Evolutionary conservation across 2,888 invertebrate species (phyloP).

Genomic region (Philopedon plagiatum): DNA sequence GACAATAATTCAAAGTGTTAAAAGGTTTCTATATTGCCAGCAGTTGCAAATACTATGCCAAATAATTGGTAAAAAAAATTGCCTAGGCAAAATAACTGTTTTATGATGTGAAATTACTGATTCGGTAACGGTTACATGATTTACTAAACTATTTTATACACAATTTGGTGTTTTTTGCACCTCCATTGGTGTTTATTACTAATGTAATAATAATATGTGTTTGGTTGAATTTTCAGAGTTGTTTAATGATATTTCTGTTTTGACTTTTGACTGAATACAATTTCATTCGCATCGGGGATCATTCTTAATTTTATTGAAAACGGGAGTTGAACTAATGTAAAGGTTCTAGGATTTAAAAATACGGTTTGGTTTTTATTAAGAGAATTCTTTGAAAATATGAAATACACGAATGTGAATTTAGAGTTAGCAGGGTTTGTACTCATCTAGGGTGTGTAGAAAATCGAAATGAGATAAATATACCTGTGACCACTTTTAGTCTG

Average conservation of each 20-base stretch:
- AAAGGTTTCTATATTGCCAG: not conserved
- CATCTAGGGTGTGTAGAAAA: not conserved
- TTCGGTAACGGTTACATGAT: conserved; percentile 17
- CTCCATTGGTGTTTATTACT: conserved; percentile 3
- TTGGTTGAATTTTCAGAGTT: conserved; percentile 36
- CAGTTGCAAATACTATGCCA: not conserved
- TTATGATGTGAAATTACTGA: conserved; percentile 24
- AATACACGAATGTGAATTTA: not conserved
- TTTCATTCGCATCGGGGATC: not conserved
- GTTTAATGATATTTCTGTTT: conserved; percentile 23
- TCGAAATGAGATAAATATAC: too few species aligned
- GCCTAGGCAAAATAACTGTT: not conserved
- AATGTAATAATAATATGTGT: conserved; percentile 24
- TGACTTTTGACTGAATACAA: conserved; percentile 36
- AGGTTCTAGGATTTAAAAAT: not conserved
- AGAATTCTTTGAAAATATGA: not conserved
- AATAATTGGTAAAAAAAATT: not conserved
- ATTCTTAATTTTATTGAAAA: too few species aligned
- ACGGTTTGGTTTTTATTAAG: not conserved
- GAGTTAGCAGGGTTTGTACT: conserved; percentile 18
- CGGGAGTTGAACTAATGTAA: too few species aligned
- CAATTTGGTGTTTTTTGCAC: conserved; percentile 10
- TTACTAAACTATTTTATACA: conserved; percentile 6
- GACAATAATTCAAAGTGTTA: not conserved
- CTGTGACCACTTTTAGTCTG: too few species aligned